Percentiles rank a stretch among this genome's conserved stretches.
Evolutionary conservation across 2,888 invertebrate genomes (phyloP).

Genomic region (Graphium colonna): DNA sequence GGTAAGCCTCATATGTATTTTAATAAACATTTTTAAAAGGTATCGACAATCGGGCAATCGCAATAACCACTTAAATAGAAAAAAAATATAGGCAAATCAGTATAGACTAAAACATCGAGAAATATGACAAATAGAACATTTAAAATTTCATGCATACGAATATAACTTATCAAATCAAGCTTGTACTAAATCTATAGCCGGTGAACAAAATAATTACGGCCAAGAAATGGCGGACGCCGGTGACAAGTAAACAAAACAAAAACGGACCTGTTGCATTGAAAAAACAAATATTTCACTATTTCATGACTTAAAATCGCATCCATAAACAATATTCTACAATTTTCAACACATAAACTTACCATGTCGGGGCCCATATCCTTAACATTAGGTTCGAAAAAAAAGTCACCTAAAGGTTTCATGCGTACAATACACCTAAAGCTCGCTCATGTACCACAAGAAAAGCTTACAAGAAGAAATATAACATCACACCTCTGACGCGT

Average conservation of each 20-base stretch:
- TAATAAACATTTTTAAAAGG: too few relatives aligned
- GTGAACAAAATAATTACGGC: constrained; percentile 64
- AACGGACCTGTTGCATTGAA: constrained; percentile 81
- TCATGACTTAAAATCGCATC: constrained; percentile 68
- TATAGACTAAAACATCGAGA: too few relatives aligned
- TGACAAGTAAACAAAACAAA: constrained; percentile 82
- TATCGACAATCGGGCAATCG: too few relatives aligned
- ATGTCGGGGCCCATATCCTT: constrained; percentile 91
- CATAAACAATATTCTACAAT: constrained; percentile 39
- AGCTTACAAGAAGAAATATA: constrained; percentile 50
- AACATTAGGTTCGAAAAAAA: constrained; percentile 86
- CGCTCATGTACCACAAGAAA: constrained; percentile 61
- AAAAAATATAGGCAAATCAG: too few relatives aligned
- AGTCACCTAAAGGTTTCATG: constrained; percentile 85
- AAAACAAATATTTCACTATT: constrained; percentile 47
- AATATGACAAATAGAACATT: too few relatives aligned
- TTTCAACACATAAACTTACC: constrained; percentile 76
- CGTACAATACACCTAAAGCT: constrained; percentile 73
- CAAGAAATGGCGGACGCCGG: constrained; percentile 81
- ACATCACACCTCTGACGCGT: constrained; percentile 48
- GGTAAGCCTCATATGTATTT: too few relatives aligned
- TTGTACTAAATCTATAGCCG: constrained; percentile 45
- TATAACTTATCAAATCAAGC: neutral
- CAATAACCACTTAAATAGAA: too few relatives aligned
- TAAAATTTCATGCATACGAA: too few relatives aligned